Evolutionary conservation across 2,113 vertebrate species (phyloP), one percentile per base, ranked within the genome.

Genomic region (Pseudorhombus dupliciocellatus): DNA sequence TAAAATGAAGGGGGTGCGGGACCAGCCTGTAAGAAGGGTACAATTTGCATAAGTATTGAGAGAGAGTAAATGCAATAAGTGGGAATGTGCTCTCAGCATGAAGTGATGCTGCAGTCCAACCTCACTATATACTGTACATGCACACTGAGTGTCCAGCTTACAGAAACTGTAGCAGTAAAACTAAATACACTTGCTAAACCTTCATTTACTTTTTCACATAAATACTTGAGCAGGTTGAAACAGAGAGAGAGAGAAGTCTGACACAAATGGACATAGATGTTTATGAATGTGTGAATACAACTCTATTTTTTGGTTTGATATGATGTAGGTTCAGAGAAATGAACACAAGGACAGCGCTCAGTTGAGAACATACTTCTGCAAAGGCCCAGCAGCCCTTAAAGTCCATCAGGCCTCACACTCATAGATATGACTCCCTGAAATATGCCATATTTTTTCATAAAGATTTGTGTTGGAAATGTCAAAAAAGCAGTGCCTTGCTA

Each of bases 11-110:
- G 77, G 61, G 24, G 48, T 70, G 37, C 50, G 58, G 53, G 74
- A n/a, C n/a, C 52, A 82, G 73, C 82, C 81, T 88, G 88, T 84
- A 70, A 75, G 79, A 87, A 83, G 89, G 78, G 72, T 60, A 75
- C 50, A 70, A 85, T 70, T 81, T 82, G 82, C 85, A 84, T 87
- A 84, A 70, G 77, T 83, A 71, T 75, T 80, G 77, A 65, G 30
- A 50, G 70, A 87, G 80, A 84, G 62, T 61, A 73, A 77, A 83
- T 79, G 55, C 78, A 82, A 76, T 1, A 65, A 69, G 51, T 59
- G 40, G 48, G 55, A 6, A 51, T 64, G 65, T 24, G 68, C 34
- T 70, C 53, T 75, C 73, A 48, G 48, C 26, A 25, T 42, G 28
- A 70, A 48, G 21, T 40, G 46, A 52, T 50, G 31, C 69, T 72